phyloP scores from a whole-genome alignment of 2,888 invertebrate genomes.

The Stegophylla sp. region DNA sequence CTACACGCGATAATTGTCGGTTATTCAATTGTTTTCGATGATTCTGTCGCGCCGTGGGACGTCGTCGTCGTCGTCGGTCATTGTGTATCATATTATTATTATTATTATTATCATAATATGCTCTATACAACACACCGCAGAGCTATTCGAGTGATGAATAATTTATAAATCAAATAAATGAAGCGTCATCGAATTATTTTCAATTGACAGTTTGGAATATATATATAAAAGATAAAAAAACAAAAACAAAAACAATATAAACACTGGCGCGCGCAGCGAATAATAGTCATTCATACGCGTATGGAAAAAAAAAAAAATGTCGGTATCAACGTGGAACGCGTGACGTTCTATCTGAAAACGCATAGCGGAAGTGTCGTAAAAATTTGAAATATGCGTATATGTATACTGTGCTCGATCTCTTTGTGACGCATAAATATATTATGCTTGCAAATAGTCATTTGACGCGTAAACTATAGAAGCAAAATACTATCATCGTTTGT shows the following conservation, averaged over 20 bases:
- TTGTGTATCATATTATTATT: background rate
- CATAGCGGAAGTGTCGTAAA: background rate
- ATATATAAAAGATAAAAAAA: background rate
- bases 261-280: no score
- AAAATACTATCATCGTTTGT: no score
- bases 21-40: slow-evolving; percentile 30
- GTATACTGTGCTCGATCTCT: background rate
- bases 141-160: background rate
- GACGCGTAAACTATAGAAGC: no score
- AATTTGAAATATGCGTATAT: no score
- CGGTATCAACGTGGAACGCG: no score
- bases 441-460: no score
- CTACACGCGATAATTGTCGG: slow-evolving; percentile 20
- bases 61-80: no score
- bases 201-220: slow-evolving; percentile 15
- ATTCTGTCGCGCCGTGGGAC: background rate
- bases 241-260: no score
- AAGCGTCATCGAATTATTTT: slow-evolving; percentile 12
- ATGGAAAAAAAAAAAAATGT: no score
- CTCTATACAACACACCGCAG: no score
- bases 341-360: no score
- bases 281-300: background rate
- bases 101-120: background rate
- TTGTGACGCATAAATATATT: slow-evolving; percentile 2
- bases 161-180: background rate